Conservation (phyloP, 53 echinoderm and acorn worm genomes). For the Pentamera pediparva region DNA sequence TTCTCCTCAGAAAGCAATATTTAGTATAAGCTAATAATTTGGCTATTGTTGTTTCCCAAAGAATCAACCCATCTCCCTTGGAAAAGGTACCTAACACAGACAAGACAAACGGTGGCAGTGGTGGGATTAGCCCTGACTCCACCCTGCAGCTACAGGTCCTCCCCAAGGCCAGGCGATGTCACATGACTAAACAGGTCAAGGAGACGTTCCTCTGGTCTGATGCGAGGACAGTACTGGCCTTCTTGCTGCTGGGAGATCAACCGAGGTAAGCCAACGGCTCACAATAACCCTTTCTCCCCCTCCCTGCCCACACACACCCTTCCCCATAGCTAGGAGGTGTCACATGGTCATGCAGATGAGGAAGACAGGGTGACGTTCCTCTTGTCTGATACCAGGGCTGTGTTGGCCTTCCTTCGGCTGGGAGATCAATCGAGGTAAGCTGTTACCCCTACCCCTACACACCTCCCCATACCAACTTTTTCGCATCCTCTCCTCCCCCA, state of each 20-base stretch:
- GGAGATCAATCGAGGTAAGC: conserved; percentile 81
- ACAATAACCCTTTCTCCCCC: too few species aligned
- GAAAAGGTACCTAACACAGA: conserved; percentile 38
- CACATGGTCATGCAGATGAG: conserved; percentile 73
- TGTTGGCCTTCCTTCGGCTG: conserved; percentile 75
- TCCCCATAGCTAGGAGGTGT: conserved; percentile 30
- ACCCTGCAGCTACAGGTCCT: conserved; percentile 66
- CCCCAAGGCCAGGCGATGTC: conserved; percentile 60
- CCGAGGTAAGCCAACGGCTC: conserved; percentile 65
- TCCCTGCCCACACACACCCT: neutral
- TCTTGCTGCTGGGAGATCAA: conserved; percentile 74
- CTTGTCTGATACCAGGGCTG: conserved; percentile 73
- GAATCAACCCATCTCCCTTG: conserved; percentile 61
- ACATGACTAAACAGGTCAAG: conserved; percentile 68
- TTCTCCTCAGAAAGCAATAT: too few species aligned
- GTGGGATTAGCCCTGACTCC: too few species aligned
- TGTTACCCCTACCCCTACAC: too few species aligned
- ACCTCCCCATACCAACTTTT: too few species aligned
- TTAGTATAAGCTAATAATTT: too few species aligned
- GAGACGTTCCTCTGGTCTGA: conserved; percentile 75
- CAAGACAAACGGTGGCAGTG: conserved; percentile 4
- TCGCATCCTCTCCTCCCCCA: too few species aligned
- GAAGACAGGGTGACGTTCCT: conserved; percentile 63
- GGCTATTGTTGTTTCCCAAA: too few species aligned
- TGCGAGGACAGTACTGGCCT: conserved; percentile 79